These are phyloP conservation scores for Stenodema calcarata DNA, from an alignment of 2,888 invertebrate genomes.

Conservation along the genomic window DNA sequence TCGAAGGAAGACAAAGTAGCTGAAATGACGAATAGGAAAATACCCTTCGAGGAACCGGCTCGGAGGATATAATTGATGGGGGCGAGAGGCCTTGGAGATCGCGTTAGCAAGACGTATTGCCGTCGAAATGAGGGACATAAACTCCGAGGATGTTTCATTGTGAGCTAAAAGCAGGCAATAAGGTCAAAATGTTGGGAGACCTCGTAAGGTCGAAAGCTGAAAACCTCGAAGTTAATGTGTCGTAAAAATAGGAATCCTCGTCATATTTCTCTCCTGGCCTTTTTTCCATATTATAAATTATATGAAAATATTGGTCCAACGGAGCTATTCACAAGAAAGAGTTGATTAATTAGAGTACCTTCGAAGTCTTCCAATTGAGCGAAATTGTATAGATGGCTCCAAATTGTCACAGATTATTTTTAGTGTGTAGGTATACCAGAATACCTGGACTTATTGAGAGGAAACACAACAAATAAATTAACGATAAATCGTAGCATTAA, in stretches of 20 bases:
- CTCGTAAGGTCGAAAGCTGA: background rate
- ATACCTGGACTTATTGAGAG: too few species aligned
- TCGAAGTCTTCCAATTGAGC: too few species aligned
- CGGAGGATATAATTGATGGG: background rate
- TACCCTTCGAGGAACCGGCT: background rate
- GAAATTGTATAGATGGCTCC: too few species aligned
- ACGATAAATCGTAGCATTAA: too few species aligned
- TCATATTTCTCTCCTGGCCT: background rate
- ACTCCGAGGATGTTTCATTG: background rate
- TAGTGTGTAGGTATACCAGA: too few species aligned
- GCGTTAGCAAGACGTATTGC: background rate
- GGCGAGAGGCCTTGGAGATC: background rate
- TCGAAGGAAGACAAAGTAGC: background rate
- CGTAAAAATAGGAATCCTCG: background rate
- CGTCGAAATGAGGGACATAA: background rate
- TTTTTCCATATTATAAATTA: background rate
- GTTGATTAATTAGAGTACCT: too few species aligned
- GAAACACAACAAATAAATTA: too few species aligned
- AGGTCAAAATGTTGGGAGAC: background rate
- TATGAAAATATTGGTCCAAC: background rate
- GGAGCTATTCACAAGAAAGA: background rate
- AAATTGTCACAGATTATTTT: too few species aligned
- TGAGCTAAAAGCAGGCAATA: background rate
- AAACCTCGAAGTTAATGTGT: background rate
- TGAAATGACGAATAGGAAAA: background rate